Evolutionary conservation across 2,888 invertebrate species (phyloP), one percentile per base, ranked within the genome.

Genomic region (Globia sparganii): DNA sequence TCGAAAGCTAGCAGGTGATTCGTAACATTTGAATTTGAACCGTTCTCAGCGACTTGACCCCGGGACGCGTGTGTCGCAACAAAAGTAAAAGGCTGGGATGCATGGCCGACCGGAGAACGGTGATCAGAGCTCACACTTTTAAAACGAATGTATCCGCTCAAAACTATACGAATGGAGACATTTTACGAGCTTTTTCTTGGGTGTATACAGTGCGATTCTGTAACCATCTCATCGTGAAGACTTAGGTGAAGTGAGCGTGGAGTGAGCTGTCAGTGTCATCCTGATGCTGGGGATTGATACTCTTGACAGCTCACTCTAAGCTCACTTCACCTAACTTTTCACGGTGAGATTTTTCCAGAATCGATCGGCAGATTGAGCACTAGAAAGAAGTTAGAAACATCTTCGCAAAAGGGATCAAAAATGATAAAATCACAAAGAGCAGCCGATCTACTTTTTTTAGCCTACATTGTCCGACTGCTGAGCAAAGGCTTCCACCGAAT

Each of bases 31-130:
- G 77, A 78, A 87, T 86, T 91, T 91, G 90, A 91, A 91, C 89
- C 91, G 90, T 89, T 92, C 90, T 87, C 89, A 89, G 88, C 87
- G 87, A 88, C 80, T 89, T 93, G 94, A 94, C 94, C 94, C 93
- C 93, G 91, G 84, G 84, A 80, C 73, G 85, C 81, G 88, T 84
- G 85, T 87, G 91, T 91, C 89, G 92, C 88, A 84, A 91, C 90
- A 90, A 89, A 91, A 91, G 87, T 93, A 93, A 93, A 91, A 93
- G 94, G 93, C 90, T 88, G 81, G 86, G 90, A 91, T 90, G 90
- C 91, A 92, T 91, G 90, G 91, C 90, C 90, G 88, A 81, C 78
- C 83, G 80, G 87, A 82, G 86, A 88, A 83, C 80, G 89, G 85
- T 82, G 80, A 79, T 76, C 76, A 79, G 80, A 77, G 74, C 76